phyloP scores from a whole-genome alignment of 2,797 vertebrate species.

The Squalus acanthias region DNA sequence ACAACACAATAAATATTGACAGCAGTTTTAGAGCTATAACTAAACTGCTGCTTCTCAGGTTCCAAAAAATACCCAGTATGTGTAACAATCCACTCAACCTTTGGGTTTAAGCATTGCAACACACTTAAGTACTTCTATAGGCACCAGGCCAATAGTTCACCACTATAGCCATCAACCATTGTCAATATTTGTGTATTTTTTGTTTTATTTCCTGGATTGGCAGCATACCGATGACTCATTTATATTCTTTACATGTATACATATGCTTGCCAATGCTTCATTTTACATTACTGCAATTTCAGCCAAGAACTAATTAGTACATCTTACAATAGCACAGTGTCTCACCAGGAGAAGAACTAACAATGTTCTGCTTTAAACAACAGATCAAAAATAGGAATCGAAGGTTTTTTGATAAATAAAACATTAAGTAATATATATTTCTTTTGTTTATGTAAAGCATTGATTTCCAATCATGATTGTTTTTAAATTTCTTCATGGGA shows the following conservation, averaged over 20 bases:
- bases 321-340: background rate
- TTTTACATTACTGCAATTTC: background rate
- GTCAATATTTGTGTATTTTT: background rate
- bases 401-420: background rate
- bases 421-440: background rate
- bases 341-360: too few relatives aligned
- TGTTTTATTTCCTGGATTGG: background rate
- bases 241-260: background rate
- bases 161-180: background rate
- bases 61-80: background rate
- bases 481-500: background rate
- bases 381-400: background rate
- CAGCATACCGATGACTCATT: background rate
- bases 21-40: background rate
- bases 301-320: conserved; percentile 7
- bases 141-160: background rate
- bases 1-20: background rate
- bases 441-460: background rate
- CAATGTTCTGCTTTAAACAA: background rate
- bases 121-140: background rate
- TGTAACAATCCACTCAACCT: background rate
- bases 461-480: background rate
- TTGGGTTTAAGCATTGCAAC: background rate
- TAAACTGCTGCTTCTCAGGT: background rate
- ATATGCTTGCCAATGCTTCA: background rate